A percentile compares a stretch with the other conserved stretches of the same genome.
phyloP scores from a whole-genome alignment of 1,140 invertebrate species.

The Caligus rogercresseyi region DNA sequence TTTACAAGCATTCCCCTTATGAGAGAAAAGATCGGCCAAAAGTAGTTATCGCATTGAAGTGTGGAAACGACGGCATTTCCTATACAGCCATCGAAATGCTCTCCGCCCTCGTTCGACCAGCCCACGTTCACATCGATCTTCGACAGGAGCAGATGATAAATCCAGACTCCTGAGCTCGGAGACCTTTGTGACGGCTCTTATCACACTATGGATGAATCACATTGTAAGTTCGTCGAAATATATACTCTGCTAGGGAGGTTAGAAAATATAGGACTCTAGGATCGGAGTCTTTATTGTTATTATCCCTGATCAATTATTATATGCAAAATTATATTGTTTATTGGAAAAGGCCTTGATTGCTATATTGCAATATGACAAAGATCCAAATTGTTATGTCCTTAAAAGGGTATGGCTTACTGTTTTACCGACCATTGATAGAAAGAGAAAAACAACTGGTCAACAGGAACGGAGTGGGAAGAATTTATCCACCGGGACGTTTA shows the following conservation, averaged over 20 bases:
- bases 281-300: background rate
- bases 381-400: no score
- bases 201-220: constrained; percentile 88
- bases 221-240: constrained; percentile 49
- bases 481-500: no score
- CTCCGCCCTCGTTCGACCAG: constrained; percentile 93
- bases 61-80: constrained; percentile 70
- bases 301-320: background rate
- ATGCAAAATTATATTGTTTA: background rate
- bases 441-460: no score
- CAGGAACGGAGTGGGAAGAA: no score
- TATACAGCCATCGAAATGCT: constrained; percentile 93
- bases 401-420: no score
- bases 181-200: constrained; percentile 74
- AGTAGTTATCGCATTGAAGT: constrained; percentile 72
- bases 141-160: constrained; percentile 93
- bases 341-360: no score
- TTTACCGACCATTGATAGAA: no score
- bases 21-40: constrained; percentile 78
- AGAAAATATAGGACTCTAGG: background rate
- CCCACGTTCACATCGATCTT: constrained; percentile 86
- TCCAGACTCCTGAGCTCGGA: constrained; percentile 77
- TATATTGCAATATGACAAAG: no score
- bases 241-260: background rate
- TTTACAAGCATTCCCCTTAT: constrained; percentile 77